A percentile compares a stretch with the other conserved stretches of the same genome.
Evolutionary conservation across 2,888 invertebrate species (phyloP).

Genomic region (Nasonovia ribisnigri): DNA sequence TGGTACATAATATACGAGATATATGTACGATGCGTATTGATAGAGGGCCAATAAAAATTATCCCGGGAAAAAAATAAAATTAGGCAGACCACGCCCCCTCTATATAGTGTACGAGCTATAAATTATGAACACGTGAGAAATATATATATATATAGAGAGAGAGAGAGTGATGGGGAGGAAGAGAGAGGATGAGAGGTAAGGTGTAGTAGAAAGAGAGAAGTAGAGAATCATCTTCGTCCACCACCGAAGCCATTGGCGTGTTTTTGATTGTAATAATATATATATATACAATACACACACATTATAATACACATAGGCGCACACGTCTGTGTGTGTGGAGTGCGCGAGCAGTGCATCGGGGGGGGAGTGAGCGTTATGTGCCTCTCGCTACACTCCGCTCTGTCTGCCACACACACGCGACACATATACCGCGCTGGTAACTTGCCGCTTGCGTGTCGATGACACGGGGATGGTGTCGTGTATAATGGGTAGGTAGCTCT

Average conservation of each 20-base stretch:
- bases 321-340: not conserved
- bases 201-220: not conserved
- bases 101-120: not conserved
- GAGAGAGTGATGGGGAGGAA: too few relatives aligned
- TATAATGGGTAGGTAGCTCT: constrained; percentile 6
- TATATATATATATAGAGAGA: too few relatives aligned
- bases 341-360: not conserved
- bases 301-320: not conserved
- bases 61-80: not conserved
- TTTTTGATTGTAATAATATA: constrained; percentile 40
- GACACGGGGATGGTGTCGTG: not conserved
- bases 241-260: constrained; percentile 42
- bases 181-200: not conserved
- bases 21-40: not conserved
- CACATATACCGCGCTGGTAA: not conserved
- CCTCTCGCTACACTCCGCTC: not conserved
- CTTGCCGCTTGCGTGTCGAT: constrained; percentile 10
- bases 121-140: not conserved
- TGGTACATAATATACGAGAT: not conserved
- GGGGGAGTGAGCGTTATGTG: not conserved
- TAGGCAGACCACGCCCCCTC: not conserved
- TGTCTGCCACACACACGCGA: not conserved
- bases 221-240: constrained; percentile 23
- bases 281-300: not conserved
- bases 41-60: not conserved